A percentile compares a stretch with the other conserved stretches of the same genome.
Conservation (phyloP, 2,797 vertebrate genomes). For the Pangasius krempfi region DNA sequence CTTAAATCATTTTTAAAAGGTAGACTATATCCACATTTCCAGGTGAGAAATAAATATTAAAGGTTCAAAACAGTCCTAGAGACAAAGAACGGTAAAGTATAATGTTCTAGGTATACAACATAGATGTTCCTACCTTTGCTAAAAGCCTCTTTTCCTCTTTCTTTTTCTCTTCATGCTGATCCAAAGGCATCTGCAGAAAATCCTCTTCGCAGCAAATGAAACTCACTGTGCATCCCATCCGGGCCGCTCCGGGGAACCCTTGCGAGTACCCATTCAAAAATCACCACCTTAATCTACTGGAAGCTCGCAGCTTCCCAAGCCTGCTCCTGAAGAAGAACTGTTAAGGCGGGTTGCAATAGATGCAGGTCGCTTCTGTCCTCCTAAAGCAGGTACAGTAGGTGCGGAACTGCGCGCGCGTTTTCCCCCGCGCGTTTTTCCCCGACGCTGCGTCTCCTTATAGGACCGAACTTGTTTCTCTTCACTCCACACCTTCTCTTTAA, state of each 20-base stretch:
- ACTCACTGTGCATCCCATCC: constrained; percentile 83
- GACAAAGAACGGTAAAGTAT: not conserved
- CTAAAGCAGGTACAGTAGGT: not conserved
- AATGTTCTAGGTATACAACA: not conserved
- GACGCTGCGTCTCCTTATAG: not conserved
- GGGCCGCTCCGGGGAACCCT: constrained; percentile 61
- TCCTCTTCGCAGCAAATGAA: constrained; percentile 85
- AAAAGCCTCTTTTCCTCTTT: constrained; percentile 62
- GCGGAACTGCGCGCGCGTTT: not conserved
- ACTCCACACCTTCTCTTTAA: not conserved
- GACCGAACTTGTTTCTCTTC: not conserved
- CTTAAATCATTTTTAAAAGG: not conserved
- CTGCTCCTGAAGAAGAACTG: not conserved
- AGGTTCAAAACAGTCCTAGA: not conserved
- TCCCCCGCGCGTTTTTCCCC: too few relatives aligned
- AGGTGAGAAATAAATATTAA: not conserved
- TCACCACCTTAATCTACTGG: not conserved
- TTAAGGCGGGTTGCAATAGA: not conserved
- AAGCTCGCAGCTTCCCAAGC: constrained; percentile 23
- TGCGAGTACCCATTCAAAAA: constrained; percentile 66
- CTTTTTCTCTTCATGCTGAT: constrained; percentile 74
- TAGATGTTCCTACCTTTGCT: constrained; percentile 64
- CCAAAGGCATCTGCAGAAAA: constrained; percentile 76
- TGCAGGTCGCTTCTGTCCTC: not conserved
- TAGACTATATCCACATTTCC: not conserved